Conservation (phyloP, 2,113 vertebrate genomes). For the Antigone vipio region DNA sequence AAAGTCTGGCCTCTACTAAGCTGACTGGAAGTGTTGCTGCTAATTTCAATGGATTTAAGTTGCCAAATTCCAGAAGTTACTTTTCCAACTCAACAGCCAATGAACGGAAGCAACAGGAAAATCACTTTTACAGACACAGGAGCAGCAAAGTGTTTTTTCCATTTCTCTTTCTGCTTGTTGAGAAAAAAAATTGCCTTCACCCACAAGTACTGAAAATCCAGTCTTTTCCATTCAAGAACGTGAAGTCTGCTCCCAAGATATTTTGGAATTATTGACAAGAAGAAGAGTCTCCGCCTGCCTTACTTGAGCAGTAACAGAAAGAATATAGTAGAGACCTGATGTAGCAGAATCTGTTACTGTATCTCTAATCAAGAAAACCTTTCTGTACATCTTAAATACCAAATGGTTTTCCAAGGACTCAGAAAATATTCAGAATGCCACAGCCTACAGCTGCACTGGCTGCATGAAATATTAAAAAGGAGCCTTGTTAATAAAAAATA, state of each 20-base stretch:
- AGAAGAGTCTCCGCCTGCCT: background rate
- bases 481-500: background rate
- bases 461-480: background rate
- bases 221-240: background rate
- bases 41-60: background rate
- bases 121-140: background rate
- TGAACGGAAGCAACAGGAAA: background rate
- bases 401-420: background rate
- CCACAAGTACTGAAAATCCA: background rate
- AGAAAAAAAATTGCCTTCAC: background rate
- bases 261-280: background rate
- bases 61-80: background rate
- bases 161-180: background rate
- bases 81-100: background rate
- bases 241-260: background rate
- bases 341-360: background rate
- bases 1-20: background rate
- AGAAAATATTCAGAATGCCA: background rate
- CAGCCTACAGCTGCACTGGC: background rate
- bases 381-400: background rate
- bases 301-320: background rate
- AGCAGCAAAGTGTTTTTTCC: background rate
- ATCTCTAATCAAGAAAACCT: background rate
- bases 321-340: background rate
- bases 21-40: background rate